Evolutionary conservation across 1,140 invertebrate genomes (phyloP), one percentile per base, ranked within the genome.

Genomic region (Artemia franciscana): DNA sequence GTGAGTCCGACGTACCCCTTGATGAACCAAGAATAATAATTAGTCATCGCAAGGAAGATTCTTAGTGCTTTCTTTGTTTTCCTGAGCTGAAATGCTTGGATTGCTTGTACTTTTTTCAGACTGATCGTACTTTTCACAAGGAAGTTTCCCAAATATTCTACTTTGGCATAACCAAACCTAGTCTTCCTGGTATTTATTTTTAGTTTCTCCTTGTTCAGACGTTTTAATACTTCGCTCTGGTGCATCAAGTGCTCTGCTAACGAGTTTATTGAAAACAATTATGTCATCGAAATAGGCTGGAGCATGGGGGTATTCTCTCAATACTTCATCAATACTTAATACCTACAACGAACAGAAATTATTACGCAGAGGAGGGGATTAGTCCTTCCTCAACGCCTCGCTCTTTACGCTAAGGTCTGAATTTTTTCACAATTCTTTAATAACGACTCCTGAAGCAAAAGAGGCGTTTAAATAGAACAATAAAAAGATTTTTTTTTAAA

Each of bases 321-420:
- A 60, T 26, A 71, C 58, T 3, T 69, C 59, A 61, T 74, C 70
- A 61, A 77, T 75, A n/a, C n/a, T n/a, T n/a, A n/a, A n/a, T n/a
- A n/a, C n/a, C n/a, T n/a, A n/a, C n/a, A n/a, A n/a, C n/a, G n/a
- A n/a, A n/a, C n/a, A n/a, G n/a, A n/a, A n/a, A n/a, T n/a, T n/a
- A n/a, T n/a, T n/a, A n/a, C n/a, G n/a, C n/a, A n/a, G n/a, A n/a
- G n/a, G n/a, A n/a, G n/a, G n/a, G n/a, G n/a, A n/a, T n/a, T n/a
- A n/a, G n/a, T n/a, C n/a, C n/a, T n/a, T n/a, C n/a, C n/a, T n/a
- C n/a, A n/a, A n/a, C n/a, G n/a, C n/a, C n/a, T n/a, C n/a, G n/a
- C n/a, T n/a, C n/a, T n/a, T n/a, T n/a, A n/a, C n/a, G n/a, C n/a
- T n/a, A n/a, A n/a, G n/a, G n/a, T n/a, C n/a, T n/a, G n/a, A n/a